phyloP scores from a whole-genome alignment of 2,113 vertebrate genomes.

The Dasyprocta punctata region DNA sequence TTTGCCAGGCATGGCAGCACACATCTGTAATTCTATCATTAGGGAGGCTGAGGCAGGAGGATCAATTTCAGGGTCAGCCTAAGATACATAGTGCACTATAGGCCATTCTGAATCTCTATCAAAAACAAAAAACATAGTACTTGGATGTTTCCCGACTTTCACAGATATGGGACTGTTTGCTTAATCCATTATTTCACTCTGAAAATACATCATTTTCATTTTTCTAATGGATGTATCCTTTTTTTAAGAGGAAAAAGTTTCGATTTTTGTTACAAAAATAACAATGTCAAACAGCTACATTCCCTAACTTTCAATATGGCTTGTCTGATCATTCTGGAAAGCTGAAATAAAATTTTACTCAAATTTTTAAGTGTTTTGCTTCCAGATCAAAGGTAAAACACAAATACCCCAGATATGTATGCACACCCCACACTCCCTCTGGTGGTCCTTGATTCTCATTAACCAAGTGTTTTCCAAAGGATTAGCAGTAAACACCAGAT shows the following conservation, averaged over 20 bases:
- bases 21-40: background rate
- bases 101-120: background rate
- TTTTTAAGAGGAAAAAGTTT: constrained; percentile 38
- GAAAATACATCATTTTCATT: constrained; percentile 45
- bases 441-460: constrained; percentile 62
- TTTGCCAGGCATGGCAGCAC: background rate
- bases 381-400: background rate
- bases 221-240: constrained; percentile 38
- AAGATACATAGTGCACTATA: background rate
- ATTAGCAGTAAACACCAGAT: constrained; percentile 10
- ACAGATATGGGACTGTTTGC: constrained; percentile 21
- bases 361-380: constrained; percentile 54
- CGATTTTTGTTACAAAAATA: constrained; percentile 52
- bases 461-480: constrained; percentile 43
- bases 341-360: constrained; percentile 57
- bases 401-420: background rate
- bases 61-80: background rate
- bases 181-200: constrained; percentile 46
- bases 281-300: constrained; percentile 40
- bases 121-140: background rate
- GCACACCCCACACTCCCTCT: constrained; percentile 74
- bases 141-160: constrained; percentile 10
- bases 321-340: background rate
- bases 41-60: background rate
- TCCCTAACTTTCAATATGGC: constrained; percentile 9